phyloP scores from a whole-genome alignment of 1,140 invertebrate species.

The Akabosia matsudoensis region DNA sequence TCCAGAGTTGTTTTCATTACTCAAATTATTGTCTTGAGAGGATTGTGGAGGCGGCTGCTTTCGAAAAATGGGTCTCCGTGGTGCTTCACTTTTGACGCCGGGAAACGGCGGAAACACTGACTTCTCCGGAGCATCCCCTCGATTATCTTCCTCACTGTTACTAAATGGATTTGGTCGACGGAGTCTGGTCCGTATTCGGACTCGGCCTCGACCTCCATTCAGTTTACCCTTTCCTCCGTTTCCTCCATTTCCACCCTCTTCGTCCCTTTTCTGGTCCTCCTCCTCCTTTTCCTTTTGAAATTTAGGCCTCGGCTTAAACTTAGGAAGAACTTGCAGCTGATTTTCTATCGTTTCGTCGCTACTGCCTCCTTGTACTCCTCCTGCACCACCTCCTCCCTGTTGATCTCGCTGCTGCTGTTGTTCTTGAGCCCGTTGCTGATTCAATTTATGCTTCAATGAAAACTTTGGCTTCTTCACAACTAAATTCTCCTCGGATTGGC shows the following conservation, averaged over 20 bases:
- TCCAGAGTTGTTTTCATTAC: background rate
- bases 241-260: background rate
- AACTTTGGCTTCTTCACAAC: constrained; percentile 35
- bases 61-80: background rate
- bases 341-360: constrained; percentile 4
- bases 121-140: background rate
- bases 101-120: background rate
- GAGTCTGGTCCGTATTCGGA: background rate
- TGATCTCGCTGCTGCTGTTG: too few species aligned
- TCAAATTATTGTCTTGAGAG: background rate
- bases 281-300: background rate
- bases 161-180: background rate
- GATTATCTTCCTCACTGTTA: background rate
- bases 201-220: background rate
- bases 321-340: background rate
- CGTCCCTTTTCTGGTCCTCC: background rate
- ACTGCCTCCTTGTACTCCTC: background rate
- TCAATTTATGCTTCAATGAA: constrained; percentile 11
- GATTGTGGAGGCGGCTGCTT: background rate
- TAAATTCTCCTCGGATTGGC: constrained; percentile 23
- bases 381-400: constrained; percentile 11
- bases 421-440: background rate
- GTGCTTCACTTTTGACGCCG: background rate
- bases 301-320: background rate
- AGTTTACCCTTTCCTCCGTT: background rate